Evolutionary conservation across 1,140 invertebrate species (phyloP).

Genomic region (Sinonovacula constricta): DNA sequence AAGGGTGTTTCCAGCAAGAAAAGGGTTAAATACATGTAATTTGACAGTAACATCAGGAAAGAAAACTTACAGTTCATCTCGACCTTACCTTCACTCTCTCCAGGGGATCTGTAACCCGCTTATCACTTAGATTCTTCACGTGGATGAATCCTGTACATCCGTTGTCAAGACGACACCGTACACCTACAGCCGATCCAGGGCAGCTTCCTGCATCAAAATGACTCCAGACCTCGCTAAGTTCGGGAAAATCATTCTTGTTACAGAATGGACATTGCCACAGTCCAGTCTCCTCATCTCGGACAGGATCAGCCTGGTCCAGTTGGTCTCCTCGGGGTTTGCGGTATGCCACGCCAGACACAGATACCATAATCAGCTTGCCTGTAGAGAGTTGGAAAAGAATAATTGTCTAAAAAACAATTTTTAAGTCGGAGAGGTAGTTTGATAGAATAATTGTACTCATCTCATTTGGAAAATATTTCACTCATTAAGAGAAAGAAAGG

Average conservation of each 20-base stretch:
- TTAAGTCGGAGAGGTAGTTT: too few relatives aligned
- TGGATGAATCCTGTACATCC: constrained; percentile 96
- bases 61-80: too few relatives aligned
- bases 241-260: constrained; percentile 95
- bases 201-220: constrained; percentile 98
- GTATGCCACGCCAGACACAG: constrained; percentile 82
- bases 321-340: constrained; percentile 95
- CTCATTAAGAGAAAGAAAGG: too few relatives aligned
- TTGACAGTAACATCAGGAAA: too few relatives aligned
- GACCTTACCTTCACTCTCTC: constrained; percentile 87
- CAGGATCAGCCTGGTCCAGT: constrained; percentile 96
- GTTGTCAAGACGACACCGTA: constrained; percentile 94
- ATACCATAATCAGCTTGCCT: constrained; percentile 80
- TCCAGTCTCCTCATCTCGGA: constrained; percentile 94
- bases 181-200: constrained; percentile 95
- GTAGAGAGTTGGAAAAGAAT: constrained; percentile 2
- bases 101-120: constrained; percentile 94
- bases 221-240: constrained; percentile 97
- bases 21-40: too few relatives aligned
- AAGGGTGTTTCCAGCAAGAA: too few relatives aligned
- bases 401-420: too few relatives aligned
- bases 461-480: too few relatives aligned
- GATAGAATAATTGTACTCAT: too few relatives aligned
- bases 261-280: constrained; percentile 99
- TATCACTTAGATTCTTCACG: constrained; percentile 96